These are phyloP conservation scores for Tachina lurida DNA, from an alignment of 2,888 invertebrate genomes.

Conservation along the genomic window DNA sequence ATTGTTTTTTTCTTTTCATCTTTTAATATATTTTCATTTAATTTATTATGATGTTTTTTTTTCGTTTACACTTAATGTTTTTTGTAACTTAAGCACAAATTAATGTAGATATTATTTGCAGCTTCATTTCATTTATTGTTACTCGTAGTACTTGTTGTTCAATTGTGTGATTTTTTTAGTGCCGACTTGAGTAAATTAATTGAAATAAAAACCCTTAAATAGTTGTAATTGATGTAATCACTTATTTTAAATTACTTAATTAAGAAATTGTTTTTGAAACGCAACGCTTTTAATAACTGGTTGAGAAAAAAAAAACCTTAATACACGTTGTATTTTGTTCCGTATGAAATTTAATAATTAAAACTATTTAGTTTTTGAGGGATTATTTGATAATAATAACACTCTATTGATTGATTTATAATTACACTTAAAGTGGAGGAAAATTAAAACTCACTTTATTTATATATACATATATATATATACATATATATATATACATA, in stretches of 20 bases:
- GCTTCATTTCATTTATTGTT: constrained; percentile 23
- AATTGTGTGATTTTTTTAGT: constrained; percentile 31
- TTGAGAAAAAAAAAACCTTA: neutral
- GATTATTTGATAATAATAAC: neutral
- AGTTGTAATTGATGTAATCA: constrained; percentile 51
- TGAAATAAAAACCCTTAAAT: constrained; percentile 43
- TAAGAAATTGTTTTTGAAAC: constrained; percentile 28
- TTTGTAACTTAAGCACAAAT: constrained; percentile 56
- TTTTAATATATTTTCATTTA: constrained; percentile 5
- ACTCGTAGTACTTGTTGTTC: constrained; percentile 19
- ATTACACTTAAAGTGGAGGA: neutral
- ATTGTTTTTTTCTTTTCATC: neutral
- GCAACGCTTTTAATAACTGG: neutral
- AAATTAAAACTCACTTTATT: too few species aligned
- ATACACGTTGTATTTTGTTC: neutral
- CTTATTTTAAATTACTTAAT: constrained; percentile 46
- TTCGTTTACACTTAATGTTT: neutral
- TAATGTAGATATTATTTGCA: constrained; percentile 29
- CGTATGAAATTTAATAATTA: neutral
- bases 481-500: too few species aligned
- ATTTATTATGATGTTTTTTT: neutral
- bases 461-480: too few species aligned
- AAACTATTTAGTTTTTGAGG: neutral
- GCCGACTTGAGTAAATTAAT: constrained; percentile 30
- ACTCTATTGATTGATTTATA: neutral